Conservation (phyloP, 2,888 invertebrate genomes). For the Galeopsomyia nigrocyanea region DNA sequence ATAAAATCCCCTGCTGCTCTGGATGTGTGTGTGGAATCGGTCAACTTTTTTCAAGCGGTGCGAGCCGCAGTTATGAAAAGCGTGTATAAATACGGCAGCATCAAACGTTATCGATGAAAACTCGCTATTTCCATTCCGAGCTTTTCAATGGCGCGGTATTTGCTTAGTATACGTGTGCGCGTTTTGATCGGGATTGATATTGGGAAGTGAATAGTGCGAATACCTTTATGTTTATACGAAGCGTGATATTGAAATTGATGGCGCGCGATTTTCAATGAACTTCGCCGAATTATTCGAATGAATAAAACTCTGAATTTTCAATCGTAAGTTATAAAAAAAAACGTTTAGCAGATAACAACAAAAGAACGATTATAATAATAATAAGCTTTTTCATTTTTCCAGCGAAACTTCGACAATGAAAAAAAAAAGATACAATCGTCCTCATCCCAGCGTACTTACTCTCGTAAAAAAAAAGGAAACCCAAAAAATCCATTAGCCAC, state of each 20-base stretch:
- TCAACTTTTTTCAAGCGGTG: conserved; percentile 9
- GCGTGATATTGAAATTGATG: no score
- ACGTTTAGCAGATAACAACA: no score
- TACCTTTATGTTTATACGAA: no score
- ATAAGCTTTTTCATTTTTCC: no score
- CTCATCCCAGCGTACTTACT: not conserved
- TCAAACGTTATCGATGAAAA: conserved; percentile 13
- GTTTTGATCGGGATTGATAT: not conserved
- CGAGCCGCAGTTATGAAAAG: conserved; percentile 33
- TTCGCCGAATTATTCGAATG: no score
- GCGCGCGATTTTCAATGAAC: no score
- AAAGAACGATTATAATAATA: no score
- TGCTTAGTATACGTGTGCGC: conserved; percentile 1
- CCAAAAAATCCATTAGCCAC: conserved; percentile 35
- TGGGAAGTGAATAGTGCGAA: no score
- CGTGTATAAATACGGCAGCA: not conserved
- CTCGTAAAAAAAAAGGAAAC: conserved; percentile 16
- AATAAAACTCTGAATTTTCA: no score
- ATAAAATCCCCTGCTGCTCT: not conserved
- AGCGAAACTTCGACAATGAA: not conserved
- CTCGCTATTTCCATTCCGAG: conserved; percentile 11
- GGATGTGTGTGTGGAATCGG: not conserved
- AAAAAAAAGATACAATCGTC: conserved; percentile 3
- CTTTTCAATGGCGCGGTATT: not conserved
- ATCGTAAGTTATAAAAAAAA: no score